Evolutionary conservation across 2,113 vertebrate genomes (phyloP).

Genomic region (Brachyistius frenatus): DNA sequence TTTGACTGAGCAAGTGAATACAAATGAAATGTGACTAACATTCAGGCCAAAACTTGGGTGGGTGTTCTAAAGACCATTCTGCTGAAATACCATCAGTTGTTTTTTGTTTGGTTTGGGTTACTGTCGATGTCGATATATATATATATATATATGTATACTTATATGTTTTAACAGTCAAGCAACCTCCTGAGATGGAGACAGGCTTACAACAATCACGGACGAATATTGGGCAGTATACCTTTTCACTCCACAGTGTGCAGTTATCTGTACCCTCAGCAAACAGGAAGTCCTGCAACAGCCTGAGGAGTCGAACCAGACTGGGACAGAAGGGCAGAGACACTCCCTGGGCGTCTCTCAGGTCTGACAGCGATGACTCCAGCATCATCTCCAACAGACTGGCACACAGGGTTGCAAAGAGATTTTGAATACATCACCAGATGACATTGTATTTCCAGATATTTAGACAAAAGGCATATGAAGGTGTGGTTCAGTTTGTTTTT

Average conservation of each 20-base stretch:
- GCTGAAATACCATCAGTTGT: too few species aligned
- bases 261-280: slow-evolving; percentile 94
- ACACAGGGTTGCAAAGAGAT: slow-evolving; percentile 17
- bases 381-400: slow-evolving; percentile 97
- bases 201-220: background rate
- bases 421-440: background rate
- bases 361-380: slow-evolving; percentile 94
- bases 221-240: slow-evolving; percentile 82
- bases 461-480: background rate
- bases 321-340: slow-evolving; percentile 85
- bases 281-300: slow-evolving; percentile 97
- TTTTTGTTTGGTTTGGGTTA: background rate
- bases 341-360: slow-evolving; percentile 87
- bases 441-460: background rate
- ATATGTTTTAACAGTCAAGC: background rate
- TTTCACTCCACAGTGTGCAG: slow-evolving; percentile 95
- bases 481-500: slow-evolving; percentile 24
- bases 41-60: too few species aligned
- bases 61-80: too few species aligned
- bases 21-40: too few species aligned
- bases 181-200: background rate
- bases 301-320: slow-evolving; percentile 90
- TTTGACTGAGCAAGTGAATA: too few species aligned
- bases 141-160: too few species aligned
- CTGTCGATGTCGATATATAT: too few species aligned